Percentiles rank a stretch among this genome's conserved stretches.
Evolutionary conservation across 2,888 invertebrate species (phyloP).

Genomic region (Drosophila anceps): DNA sequence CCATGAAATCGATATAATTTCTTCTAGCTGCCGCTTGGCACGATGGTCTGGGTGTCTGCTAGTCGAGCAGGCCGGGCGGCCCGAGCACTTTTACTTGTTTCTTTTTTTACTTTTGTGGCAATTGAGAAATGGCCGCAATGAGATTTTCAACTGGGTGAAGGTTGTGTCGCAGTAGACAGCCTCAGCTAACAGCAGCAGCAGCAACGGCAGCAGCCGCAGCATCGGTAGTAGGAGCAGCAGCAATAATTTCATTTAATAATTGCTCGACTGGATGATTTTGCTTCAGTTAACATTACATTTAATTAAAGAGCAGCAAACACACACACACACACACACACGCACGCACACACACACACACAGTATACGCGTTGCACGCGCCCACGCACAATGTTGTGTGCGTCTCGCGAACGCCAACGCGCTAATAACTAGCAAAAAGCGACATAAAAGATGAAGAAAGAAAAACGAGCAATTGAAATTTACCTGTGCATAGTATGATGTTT

Average conservation of each 20-base stretch:
- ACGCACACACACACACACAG: not conserved
- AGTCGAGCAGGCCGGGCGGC: not conserved
- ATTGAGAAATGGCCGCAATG: conserved; percentile 61
- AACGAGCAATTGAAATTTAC: not conserved
- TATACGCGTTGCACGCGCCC: not conserved
- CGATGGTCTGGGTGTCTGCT: not conserved
- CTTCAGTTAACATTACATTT: conserved; percentile 29
- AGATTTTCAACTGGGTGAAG: conserved; percentile 74
- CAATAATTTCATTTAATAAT: conserved; percentile 30
- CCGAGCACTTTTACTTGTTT: not conserved
- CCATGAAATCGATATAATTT: too few species aligned
- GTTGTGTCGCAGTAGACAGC: conserved; percentile 49
- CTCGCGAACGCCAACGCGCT: conserved; percentile 5
- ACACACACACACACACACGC: not conserved
- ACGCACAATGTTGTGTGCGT: conserved; percentile 13
- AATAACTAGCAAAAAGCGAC: not conserved
- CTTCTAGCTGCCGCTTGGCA: too few species aligned
- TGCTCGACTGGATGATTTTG: conserved; percentile 15
- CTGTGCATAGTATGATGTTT: not conserved
- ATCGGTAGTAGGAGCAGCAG: conserved; percentile 4
- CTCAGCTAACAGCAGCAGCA: not conserved
- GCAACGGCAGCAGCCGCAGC: conserved; percentile 5
- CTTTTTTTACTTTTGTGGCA: conserved; percentile 25
- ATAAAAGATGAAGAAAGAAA: not conserved
- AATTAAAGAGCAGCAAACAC: conserved; percentile 22